Percentiles rank a stretch among this genome's conserved stretches.
phyloP scores from a whole-genome alignment of 1,140 invertebrate species.

The Drosophila orena region DNA sequence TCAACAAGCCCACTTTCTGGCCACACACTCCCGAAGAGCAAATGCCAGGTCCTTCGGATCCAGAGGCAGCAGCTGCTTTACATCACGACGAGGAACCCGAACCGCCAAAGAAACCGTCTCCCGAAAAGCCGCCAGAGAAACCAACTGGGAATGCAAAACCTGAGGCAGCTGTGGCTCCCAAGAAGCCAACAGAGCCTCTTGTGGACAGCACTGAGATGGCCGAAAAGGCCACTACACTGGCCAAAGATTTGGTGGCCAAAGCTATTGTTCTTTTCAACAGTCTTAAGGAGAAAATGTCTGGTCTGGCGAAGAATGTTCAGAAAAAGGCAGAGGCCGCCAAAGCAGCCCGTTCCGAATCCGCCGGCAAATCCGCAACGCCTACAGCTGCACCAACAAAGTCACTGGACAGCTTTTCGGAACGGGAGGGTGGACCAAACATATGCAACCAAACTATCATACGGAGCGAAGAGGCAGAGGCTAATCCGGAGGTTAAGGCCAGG shows the following conservation, averaged over 20 bases:
- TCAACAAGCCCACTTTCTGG: slow-evolving; percentile 92
- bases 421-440: slow-evolving; percentile 17
- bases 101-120: slow-evolving; percentile 12
- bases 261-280: slow-evolving; percentile 2
- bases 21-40: slow-evolving; percentile 89
- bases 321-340: slow-evolving; percentile 12
- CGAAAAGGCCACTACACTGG: slow-evolving; percentile 20
- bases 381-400: background rate
- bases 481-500: slow-evolving; percentile 51
- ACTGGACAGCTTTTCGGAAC: background rate
- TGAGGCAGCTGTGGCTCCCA: background rate
- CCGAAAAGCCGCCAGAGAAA: background rate
- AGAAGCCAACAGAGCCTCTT: background rate
- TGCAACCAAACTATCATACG: slow-evolving; percentile 61
- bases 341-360: slow-evolving; percentile 4
- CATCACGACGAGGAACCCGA: slow-evolving; percentile 17
- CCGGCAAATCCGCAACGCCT: background rate
- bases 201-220: slow-evolving; percentile 20
- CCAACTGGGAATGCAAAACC: background rate
- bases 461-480: slow-evolving; percentile 5
- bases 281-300: slow-evolving; percentile 14
- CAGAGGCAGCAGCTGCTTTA: slow-evolving; percentile 13
- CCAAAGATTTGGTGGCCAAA: slow-evolving; percentile 21
- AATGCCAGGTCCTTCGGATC: slow-evolving; percentile 47
- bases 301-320: slow-evolving; percentile 12